phyloP scores from a whole-genome alignment of 2,797 vertebrate species.

The Gastrophryne carolinensis region DNA sequence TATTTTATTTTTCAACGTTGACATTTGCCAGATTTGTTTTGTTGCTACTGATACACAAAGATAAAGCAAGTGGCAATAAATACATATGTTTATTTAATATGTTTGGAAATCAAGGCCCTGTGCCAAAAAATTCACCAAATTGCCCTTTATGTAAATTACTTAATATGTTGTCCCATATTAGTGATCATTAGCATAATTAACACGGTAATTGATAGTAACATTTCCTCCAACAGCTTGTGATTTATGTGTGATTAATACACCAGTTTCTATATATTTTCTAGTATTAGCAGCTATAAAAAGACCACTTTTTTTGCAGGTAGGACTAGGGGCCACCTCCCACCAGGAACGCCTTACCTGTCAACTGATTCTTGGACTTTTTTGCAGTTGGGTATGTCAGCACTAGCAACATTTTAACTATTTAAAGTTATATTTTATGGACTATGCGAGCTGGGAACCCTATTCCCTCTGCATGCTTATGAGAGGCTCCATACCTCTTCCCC shows the following conservation, averaged over 20 bases:
- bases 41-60: neutral
- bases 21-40: neutral
- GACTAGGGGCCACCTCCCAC: too few relatives aligned
- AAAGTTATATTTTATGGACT: too few relatives aligned
- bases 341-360: too few relatives aligned
- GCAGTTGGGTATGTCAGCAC: too few relatives aligned
- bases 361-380: too few relatives aligned
- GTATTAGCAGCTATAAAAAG: too few relatives aligned
- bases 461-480: too few relatives aligned
- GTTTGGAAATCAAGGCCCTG: neutral
- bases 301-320: too few relatives aligned
- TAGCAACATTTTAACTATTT: too few relatives aligned
- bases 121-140: conserved; percentile 21
- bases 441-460: too few relatives aligned
- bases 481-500: too few relatives aligned
- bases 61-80: neutral
- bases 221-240: conserved; percentile 20
- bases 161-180: conserved; percentile 25
- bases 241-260: neutral
- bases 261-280: too few relatives aligned
- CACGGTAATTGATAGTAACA: conserved; percentile 26
- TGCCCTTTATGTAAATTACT: conserved; percentile 29
- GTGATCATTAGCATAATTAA: conserved; percentile 30
- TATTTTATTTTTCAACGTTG: neutral
- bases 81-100: neutral